These are phyloP conservation scores for Eupithecia subumbrata DNA, from an alignment of 2,888 invertebrate species.

Conservation along the genomic window DNA sequence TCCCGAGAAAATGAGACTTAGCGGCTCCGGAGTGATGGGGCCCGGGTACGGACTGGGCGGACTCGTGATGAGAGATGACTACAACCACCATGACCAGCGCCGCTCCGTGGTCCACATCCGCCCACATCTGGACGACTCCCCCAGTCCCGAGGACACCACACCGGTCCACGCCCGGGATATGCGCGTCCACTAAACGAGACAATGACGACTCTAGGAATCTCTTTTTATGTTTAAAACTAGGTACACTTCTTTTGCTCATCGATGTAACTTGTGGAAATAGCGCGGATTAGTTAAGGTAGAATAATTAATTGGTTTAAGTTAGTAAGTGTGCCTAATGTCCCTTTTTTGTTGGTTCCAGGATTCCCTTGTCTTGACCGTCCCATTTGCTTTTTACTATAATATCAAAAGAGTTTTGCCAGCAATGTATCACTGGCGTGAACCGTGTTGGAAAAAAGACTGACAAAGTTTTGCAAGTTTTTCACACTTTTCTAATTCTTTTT, in stretches of 20 bases:
- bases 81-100: conserved; percentile 80
- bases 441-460: conserved; percentile 77
- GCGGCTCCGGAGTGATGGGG: conserved; percentile 79
- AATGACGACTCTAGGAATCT: conserved; percentile 22
- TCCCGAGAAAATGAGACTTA: conserved; percentile 87
- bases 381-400: conserved; percentile 33
- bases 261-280: conserved; percentile 19
- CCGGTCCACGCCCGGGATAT: conserved; percentile 85
- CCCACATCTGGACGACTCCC: conserved; percentile 86
- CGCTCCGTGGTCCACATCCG: conserved; percentile 87
- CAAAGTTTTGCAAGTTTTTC: conserved; percentile 69
- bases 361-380: conserved; percentile 40
- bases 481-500: conserved; percentile 73
- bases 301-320: conserved; percentile 34
- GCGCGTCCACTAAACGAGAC: conserved; percentile 76
- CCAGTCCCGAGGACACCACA: conserved; percentile 88
- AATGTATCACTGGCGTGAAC: conserved; percentile 52
- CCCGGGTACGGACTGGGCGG: conserved; percentile 79
- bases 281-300: conserved; percentile 29
- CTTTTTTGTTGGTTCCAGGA: conserved; percentile 28
- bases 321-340: conserved; percentile 37
- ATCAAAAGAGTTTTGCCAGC: conserved; percentile 34
- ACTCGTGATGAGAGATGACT: conserved; percentile 76
- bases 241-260: conserved; percentile 29
- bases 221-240: conserved; percentile 14